Evolutionary conservation across 1,140 invertebrate species (phyloP).

Genomic region (Thalassaphorura encarpata): DNA sequence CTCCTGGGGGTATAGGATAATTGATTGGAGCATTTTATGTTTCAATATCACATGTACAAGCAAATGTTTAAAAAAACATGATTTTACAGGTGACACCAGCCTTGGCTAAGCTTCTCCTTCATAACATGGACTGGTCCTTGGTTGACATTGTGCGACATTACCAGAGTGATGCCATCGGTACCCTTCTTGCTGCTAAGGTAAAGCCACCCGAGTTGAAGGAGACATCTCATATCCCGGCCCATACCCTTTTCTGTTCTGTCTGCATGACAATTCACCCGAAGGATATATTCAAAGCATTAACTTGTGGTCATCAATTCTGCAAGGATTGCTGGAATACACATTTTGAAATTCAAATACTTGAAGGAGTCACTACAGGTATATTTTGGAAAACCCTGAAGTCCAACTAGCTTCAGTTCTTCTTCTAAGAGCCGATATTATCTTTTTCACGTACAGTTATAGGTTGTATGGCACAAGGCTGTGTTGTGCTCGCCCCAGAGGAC

Average conservation of each 20-base stretch:
- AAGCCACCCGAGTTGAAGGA: conserved; percentile 53
- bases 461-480: conserved; percentile 92
- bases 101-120: conserved; percentile 79
- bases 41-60: no score
- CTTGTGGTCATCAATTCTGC: conserved; percentile 88
- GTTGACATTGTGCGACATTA: conserved; percentile 68
- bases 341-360: conserved; percentile 90
- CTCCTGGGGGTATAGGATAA: no score
- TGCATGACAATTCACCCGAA: conserved; percentile 45
- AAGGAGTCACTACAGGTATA: conserved; percentile 52
- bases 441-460: conserved; percentile 56
- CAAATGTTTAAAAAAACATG: no score
- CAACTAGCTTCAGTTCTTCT: background rate
- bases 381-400: no score
- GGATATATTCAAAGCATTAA: conserved; percentile 62
- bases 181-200: conserved; percentile 68
- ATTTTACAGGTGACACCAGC: conserved; percentile 71
- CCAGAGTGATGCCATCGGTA: conserved; percentile 58
- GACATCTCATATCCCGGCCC: no score
- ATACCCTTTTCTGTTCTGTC: conserved; percentile 48
- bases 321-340: conserved; percentile 90
- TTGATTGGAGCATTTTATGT: no score
- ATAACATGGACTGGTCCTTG: conserved; percentile 76
- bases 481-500: conserved; percentile 85
- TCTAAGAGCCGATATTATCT: background rate